Evolutionary conservation across 2,888 invertebrate species (phyloP).

Genomic region (Chymomyza procnemis): DNA sequence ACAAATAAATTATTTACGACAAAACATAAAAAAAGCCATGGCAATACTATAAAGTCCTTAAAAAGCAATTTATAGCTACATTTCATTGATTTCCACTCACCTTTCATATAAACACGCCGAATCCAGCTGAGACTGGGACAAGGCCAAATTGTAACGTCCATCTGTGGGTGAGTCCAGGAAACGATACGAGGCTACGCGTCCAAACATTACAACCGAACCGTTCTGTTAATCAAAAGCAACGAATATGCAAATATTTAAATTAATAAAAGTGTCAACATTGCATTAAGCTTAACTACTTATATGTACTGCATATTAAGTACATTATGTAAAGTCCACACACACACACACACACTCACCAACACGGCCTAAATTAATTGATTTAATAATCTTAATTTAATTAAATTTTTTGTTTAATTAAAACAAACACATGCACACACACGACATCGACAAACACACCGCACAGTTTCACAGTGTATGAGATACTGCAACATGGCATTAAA

Average conservation of each 20-base stretch:
- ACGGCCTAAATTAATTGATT: constrained; percentile 32
- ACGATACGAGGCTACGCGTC: constrained; percentile 90
- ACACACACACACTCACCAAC: no score
- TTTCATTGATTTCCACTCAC: constrained; percentile 79
- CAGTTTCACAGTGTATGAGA: constrained; percentile 38
- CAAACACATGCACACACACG: not conserved
- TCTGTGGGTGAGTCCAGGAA: constrained; percentile 91
- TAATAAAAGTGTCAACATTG: constrained; percentile 8
- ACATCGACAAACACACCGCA: not conserved
- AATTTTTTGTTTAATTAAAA: constrained; percentile 1
- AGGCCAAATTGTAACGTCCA: constrained; percentile 86
- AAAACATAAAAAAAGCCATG: constrained; percentile 30
- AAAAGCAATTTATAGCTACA: constrained; percentile 21
- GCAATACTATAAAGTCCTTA: not conserved
- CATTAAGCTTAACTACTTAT: not conserved
- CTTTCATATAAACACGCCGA: constrained; percentile 90
- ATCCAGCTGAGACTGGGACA: constrained; percentile 86
- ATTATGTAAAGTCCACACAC: constrained; percentile 7
- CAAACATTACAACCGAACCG: constrained; percentile 91
- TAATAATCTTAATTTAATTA: constrained; percentile 35
- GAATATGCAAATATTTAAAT: constrained; percentile 32
- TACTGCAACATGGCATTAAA: constrained; percentile 41
- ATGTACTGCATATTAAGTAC: constrained; percentile 1
- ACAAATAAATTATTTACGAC: constrained; percentile 18
- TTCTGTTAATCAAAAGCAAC: constrained; percentile 80